Evolutionary conservation across 2,888 invertebrate species (phyloP).

Genomic region (Chaetogeoica ovagalla): DNA sequence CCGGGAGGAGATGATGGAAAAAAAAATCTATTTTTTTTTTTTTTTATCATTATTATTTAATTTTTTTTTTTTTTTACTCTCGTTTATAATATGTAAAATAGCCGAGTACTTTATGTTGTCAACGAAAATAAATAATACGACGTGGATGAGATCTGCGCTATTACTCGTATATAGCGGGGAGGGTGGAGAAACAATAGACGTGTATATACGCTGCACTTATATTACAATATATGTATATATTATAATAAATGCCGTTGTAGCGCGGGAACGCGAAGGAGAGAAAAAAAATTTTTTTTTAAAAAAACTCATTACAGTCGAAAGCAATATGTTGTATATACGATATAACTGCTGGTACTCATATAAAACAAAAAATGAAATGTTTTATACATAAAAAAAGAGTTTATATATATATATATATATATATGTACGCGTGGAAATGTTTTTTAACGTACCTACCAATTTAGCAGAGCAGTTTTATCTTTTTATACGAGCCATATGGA

Average conservation of each 20-base stretch:
- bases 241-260: constrained; percentile 10
- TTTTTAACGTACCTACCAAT: too few relatives aligned
- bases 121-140: constrained; percentile 39
- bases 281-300: constrained; percentile 17
- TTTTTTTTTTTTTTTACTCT: background rate
- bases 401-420: background rate
- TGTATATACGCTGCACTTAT: background rate
- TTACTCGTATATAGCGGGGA: too few relatives aligned
- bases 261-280: too few relatives aligned
- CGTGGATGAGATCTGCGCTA: background rate
- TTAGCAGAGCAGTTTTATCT: too few relatives aligned
- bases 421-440: too few relatives aligned
- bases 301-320: constrained; percentile 20
- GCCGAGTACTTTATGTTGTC: constrained; percentile 43
- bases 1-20: background rate
- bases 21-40: constrained; percentile 34
- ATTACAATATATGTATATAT: background rate
- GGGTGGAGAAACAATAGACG: constrained; percentile 20
- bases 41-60: background rate
- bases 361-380: too few relatives aligned
- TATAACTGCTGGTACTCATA: too few relatives aligned
- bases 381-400: background rate
- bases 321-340: background rate
- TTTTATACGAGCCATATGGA: too few relatives aligned
- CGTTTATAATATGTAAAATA: constrained; percentile 41